These are phyloP conservation scores for Dryobota labecula DNA, from an alignment of 2,888 invertebrate species.

Conservation along the genomic window DNA sequence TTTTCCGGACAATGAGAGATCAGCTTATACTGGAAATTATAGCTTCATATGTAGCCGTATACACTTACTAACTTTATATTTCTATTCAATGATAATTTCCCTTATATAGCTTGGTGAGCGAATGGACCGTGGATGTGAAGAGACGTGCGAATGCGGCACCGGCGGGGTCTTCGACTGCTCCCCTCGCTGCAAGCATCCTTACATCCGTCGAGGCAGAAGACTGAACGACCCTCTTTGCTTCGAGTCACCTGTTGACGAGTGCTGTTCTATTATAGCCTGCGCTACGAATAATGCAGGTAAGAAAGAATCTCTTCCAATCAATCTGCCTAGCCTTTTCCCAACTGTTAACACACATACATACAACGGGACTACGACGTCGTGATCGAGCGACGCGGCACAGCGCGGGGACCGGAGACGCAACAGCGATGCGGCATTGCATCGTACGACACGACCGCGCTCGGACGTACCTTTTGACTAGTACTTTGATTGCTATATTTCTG, in stretches of 20 bases:
- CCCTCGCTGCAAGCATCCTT: conserved; percentile 93
- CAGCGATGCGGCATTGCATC: too few species aligned
- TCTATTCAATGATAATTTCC: background rate
- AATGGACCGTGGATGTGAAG: conserved; percentile 94
- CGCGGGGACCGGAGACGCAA: too few species aligned
- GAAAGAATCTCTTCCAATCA: conserved; percentile 16
- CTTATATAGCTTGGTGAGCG: conserved; percentile 91
- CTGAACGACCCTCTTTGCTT: conserved; percentile 93
- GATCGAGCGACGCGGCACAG: too few species aligned
- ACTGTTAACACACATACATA: too few species aligned
- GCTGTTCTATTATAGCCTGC: conserved; percentile 93
- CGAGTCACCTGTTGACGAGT: conserved; percentile 92
- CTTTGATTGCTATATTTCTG: too few species aligned
- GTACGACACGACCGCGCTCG: too few species aligned
- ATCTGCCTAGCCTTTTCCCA: too few species aligned
- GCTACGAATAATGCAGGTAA: conserved; percentile 89
- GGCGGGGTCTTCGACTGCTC: conserved; percentile 93
- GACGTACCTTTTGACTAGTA: too few species aligned
- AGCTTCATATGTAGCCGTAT: too few species aligned
- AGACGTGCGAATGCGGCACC: conserved; percentile 93
- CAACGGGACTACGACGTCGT: too few species aligned
- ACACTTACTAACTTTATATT: background rate
- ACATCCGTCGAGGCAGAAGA: conserved; percentile 92
- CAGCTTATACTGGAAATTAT: too few species aligned
- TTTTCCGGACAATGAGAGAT: too few species aligned